Evolutionary conservation across 2,797 vertebrate genomes (phyloP).

Genomic region (Tinamus major): DNA sequence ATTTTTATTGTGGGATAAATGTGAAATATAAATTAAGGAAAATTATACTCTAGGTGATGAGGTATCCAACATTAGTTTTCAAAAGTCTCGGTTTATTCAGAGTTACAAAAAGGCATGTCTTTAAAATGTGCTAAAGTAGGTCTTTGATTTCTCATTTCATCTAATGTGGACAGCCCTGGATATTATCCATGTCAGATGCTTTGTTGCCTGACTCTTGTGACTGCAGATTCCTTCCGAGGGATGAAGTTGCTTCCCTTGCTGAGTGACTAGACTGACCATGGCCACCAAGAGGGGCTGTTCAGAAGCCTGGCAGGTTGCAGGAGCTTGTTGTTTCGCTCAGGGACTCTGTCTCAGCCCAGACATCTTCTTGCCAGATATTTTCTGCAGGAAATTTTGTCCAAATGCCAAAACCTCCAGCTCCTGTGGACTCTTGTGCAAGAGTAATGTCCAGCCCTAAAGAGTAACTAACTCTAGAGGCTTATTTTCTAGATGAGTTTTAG

Average conservation of each 20-base stretch:
- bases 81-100: background rate
- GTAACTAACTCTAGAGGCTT: fast-evolving
- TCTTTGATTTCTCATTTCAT: background rate
- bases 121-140: background rate
- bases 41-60: background rate
- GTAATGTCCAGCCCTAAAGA: background rate
- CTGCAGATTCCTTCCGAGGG: background rate
- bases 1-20: fast-evolving
- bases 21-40: background rate
- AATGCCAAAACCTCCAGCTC: background rate
- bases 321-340: background rate
- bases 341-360: background rate
- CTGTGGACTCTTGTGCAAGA: background rate
- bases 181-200: background rate
- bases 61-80: background rate
- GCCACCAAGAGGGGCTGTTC: background rate
- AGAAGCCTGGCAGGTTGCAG: background rate
- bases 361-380: background rate
- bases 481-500: background rate
- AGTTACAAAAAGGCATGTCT: background rate
- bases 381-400: background rate
- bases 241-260: background rate
- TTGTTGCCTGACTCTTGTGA: background rate
- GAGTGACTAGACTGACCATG: background rate
- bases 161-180: fast-evolving